Percentiles rank a stretch among this genome's conserved stretches.
Conservation (phyloP, 2,888 invertebrate species). For the Xanthostigma xanthostigma region DNA sequence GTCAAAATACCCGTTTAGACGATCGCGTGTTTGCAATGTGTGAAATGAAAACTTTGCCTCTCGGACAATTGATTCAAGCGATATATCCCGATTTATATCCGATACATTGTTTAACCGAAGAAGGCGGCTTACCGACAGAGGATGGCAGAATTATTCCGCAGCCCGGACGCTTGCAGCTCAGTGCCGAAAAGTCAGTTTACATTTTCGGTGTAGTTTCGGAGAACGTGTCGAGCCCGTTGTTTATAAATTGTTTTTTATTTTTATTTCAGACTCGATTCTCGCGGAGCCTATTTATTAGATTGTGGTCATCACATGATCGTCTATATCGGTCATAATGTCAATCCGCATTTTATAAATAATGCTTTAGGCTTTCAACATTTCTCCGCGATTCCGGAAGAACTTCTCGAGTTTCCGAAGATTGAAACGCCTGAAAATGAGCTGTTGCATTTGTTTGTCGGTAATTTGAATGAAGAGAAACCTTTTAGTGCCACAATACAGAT, state of each 20-base stretch:
- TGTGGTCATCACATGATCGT: slow-evolving; percentile 67
- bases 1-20: slow-evolving; percentile 78
- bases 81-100: slow-evolving; percentile 90
- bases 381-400: slow-evolving; percentile 58
- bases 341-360: slow-evolving; percentile 57
- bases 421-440: slow-evolving; percentile 58
- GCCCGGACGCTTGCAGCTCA: slow-evolving; percentile 71
- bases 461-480: slow-evolving; percentile 75
- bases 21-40: slow-evolving; percentile 90
- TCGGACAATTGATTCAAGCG: slow-evolving; percentile 61
- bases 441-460: slow-evolving; percentile 64
- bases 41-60: slow-evolving; percentile 77
- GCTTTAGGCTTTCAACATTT: slow-evolving; percentile 64
- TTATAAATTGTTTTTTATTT: slow-evolving; percentile 13
- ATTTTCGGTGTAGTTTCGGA: slow-evolving; percentile 6
- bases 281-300: slow-evolving; percentile 87
- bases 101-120: slow-evolving; percentile 54
- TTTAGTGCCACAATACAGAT: slow-evolving; percentile 63
- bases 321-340: slow-evolving; percentile 69
- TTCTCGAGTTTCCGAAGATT: slow-evolving; percentile 62
- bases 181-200: slow-evolving; percentile 51
- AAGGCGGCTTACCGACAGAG: slow-evolving; percentile 25
- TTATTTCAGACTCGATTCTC: slow-evolving; percentile 54
- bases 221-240: slow-evolving; percentile 3
- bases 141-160: slow-evolving; percentile 34